phyloP scores from a whole-genome alignment of 2,888 invertebrate genomes.

The Sarcophaga caerulescens region DNA sequence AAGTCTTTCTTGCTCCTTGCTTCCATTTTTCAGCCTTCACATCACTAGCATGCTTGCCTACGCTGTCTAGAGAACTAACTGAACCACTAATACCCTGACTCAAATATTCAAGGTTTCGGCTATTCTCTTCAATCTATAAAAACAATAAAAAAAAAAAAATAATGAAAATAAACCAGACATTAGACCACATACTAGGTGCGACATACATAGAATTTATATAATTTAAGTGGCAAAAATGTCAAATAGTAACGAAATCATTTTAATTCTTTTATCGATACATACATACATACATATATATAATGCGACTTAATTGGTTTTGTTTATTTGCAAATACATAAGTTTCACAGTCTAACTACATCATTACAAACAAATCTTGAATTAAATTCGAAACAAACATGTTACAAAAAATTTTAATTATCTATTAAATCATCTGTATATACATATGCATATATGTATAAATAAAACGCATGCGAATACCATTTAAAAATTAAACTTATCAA shows the following conservation, averaged over 20 bases:
- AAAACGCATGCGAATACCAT: no score
- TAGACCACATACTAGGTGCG: neutral
- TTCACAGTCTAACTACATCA: neutral
- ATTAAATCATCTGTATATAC: no score
- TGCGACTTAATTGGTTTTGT: neutral
- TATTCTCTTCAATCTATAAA: conserved; percentile 95
- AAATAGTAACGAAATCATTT: no score
- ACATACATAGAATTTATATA: no score
- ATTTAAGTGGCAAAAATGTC: no score
- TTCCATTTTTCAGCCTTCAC: conserved; percentile 88
- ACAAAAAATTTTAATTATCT: neutral
- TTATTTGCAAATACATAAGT: neutral
- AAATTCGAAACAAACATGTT: neutral
- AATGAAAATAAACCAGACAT: neutral
- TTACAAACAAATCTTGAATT: neutral
- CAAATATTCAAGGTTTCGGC: conserved; percentile 92
- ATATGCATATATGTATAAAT: no score
- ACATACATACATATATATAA: neutral
- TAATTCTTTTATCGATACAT: no score
- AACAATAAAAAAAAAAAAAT: neutral
- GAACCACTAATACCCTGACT: conserved; percentile 90
- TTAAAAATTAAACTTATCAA: no score
- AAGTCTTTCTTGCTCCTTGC: conserved; percentile 94
- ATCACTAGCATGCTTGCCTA: conserved; percentile 84
- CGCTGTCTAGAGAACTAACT: conserved; percentile 91